Percentiles rank a stretch among this genome's conserved stretches.
Evolutionary conservation across 1,140 invertebrate species (phyloP).

Genomic region (Manduca sexta): DNA sequence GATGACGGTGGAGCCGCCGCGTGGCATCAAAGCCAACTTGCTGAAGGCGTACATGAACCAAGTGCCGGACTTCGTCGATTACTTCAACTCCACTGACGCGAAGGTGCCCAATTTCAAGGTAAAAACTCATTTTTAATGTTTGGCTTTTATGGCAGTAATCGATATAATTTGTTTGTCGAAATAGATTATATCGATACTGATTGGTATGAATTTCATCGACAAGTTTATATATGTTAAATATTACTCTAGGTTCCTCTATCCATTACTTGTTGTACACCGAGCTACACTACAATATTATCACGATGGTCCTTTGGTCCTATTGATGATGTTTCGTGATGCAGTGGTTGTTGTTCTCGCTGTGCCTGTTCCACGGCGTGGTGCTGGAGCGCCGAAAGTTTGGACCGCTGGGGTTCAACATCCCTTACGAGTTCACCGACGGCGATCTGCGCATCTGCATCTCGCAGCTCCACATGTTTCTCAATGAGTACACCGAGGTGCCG

Average conservation of each 20-base stretch:
- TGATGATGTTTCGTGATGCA: too few relatives aligned
- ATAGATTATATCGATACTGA: too few relatives aligned
- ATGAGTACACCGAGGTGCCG: slow-evolving; percentile 83
- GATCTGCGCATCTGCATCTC: slow-evolving; percentile 93
- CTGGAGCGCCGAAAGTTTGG: slow-evolving; percentile 95
- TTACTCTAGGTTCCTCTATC: too few relatives aligned
- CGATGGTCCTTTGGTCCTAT: too few relatives aligned
- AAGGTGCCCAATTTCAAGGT: slow-evolving; percentile 70
- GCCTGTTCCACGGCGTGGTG: slow-evolving; percentile 95
- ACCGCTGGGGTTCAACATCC: slow-evolving; percentile 95
- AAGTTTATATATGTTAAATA: too few relatives aligned
- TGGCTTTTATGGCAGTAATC: too few relatives aligned
- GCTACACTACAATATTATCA: too few relatives aligned
- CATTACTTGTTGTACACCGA: too few relatives aligned
- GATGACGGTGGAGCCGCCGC: slow-evolving; percentile 96
- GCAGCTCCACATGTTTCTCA: slow-evolving; percentile 88
- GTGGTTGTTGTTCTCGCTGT: slow-evolving; percentile 88
- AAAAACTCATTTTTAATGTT: neutral
- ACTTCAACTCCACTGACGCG: slow-evolving; percentile 63
- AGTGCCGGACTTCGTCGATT: slow-evolving; percentile 80
- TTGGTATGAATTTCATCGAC: too few relatives aligned
- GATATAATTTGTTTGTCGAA: too few relatives aligned
- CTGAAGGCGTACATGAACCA: slow-evolving; percentile 88
- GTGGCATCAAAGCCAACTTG: slow-evolving; percentile 90
- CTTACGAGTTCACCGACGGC: slow-evolving; percentile 96